A percentile compares a stretch with the other conserved stretches of the same genome.
These are phyloP conservation scores for Bufotes viridis DNA, from an alignment of 2,797 vertebrate species.

Conservation along the genomic window DNA sequence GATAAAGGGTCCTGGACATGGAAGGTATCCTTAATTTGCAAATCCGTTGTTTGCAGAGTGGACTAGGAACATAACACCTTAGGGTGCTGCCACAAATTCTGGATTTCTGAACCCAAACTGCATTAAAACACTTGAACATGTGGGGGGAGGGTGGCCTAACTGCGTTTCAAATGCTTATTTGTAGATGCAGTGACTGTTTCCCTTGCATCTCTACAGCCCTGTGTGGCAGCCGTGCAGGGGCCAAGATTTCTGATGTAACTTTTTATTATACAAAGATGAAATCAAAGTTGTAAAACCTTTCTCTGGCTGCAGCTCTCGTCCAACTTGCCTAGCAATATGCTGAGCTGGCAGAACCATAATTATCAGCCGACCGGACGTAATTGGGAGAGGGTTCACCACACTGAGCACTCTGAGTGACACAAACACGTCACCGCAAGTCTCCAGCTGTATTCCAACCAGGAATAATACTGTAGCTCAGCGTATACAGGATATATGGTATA, in stretches of 20 bases:
- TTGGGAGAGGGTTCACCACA: constrained; percentile 27
- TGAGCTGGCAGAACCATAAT: constrained; percentile 65
- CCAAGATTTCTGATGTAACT: not conserved
- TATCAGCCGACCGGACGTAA: constrained; percentile 60
- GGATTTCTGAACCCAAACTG: too few species aligned
- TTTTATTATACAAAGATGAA: not conserved
- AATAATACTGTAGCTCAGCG: not conserved
- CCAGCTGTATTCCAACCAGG: not conserved
- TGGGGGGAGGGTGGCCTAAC: too few species aligned
- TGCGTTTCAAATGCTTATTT: too few species aligned
- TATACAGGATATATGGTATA: not conserved
- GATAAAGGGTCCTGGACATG: too few species aligned
- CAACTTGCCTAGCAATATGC: constrained; percentile 64
- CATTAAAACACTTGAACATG: too few species aligned
- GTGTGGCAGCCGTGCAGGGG: too few species aligned
- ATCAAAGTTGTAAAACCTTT: constrained; percentile 50
- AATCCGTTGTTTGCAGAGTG: too few species aligned
- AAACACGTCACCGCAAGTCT: not conserved
- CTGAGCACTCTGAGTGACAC: not conserved
- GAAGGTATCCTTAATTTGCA: too few species aligned
- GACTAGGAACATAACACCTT: too few species aligned
- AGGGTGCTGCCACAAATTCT: too few species aligned
- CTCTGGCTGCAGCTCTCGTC: constrained; percentile 59
- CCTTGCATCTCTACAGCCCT: too few species aligned
- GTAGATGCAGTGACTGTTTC: too few species aligned